A percentile compares a stretch with the other conserved stretches of the same genome.
phyloP scores from a whole-genome alignment of 2,113 vertebrate species.

The Cacatua alba region DNA sequence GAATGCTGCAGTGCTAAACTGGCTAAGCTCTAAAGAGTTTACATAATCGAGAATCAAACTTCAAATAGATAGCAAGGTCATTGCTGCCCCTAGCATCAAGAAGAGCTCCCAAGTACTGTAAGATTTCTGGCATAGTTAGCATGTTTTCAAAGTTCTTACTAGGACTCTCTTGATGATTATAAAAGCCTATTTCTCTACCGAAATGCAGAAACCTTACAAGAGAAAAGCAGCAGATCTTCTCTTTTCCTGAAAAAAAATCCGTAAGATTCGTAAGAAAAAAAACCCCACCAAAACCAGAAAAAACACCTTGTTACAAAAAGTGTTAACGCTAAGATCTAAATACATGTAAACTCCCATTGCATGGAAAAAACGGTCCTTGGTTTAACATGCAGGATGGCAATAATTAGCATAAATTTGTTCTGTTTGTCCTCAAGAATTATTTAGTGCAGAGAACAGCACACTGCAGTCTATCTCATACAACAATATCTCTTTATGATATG shows the following conservation, averaged over 20 bases:
- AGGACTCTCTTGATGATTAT: neutral
- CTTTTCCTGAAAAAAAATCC: neutral
- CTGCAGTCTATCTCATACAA: neutral
- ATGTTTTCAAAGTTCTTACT: constrained; percentile 10
- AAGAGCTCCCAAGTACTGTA: neutral
- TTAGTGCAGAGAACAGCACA: neutral
- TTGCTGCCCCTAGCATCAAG: neutral
- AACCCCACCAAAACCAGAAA: rapidly evolving
- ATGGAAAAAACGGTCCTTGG: neutral
- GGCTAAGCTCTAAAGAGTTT: constrained; percentile 48
- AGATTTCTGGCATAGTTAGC: constrained; percentile 39
- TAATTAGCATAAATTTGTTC: neutral
- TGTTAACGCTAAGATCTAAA: neutral
- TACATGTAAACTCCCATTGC: neutral
- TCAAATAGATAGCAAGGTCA: constrained; percentile 52
- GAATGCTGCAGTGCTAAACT: neutral
- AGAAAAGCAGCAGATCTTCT: neutral
- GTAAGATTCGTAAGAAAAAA: neutral
- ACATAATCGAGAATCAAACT: constrained; percentile 52
- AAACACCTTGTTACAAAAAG: neutral
- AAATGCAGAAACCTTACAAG: neutral
- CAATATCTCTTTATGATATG: too few species aligned
- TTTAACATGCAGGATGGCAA: neutral
- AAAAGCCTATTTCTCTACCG: neutral
- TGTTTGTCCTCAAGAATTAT: neutral